A percentile compares a stretch with the other conserved stretches of the same genome.
phyloP scores from a whole-genome alignment of 92 coral and sea anemone genomes.

The Meandrina meandrites region DNA sequence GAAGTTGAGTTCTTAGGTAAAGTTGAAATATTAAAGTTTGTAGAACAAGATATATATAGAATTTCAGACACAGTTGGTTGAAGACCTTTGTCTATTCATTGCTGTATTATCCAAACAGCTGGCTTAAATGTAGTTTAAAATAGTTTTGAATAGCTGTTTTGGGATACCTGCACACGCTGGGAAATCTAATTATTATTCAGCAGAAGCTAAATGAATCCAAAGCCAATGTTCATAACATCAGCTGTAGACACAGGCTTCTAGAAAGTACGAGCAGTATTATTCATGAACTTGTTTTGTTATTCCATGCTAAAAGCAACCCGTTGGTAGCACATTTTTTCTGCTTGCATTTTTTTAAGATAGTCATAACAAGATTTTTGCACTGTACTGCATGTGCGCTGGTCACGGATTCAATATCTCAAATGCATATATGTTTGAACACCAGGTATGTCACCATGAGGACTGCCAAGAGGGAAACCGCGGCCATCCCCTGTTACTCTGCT shows the following conservation, averaged over 20 bases:
- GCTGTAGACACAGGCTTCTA: background rate
- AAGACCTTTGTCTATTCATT: background rate
- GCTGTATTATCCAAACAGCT: background rate
- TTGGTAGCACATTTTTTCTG: background rate
- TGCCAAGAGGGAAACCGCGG: conserved; percentile 82
- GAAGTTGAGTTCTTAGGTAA: background rate
- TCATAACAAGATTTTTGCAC: background rate
- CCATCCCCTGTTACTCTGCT: conserved; percentile 77
- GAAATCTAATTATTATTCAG: background rate
- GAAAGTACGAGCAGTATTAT: background rate
- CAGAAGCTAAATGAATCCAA: background rate
- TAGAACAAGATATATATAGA: background rate
- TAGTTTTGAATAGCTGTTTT: background rate
- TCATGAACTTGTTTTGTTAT: background rate
- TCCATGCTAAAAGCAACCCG: background rate
- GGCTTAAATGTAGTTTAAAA: background rate
- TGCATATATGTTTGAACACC: background rate
- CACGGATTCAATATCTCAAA: too few species aligned
- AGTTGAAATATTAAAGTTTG: background rate
- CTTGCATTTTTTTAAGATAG: too few species aligned
- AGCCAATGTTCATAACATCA: background rate
- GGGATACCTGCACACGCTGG: background rate
- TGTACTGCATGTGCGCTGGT: too few species aligned
- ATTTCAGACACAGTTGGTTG: background rate
- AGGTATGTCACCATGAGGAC: conserved; percentile 97